A percentile compares a stretch with the other conserved stretches of the same genome.
phyloP scores from a whole-genome alignment of 2,113 vertebrate genomes.

The Paralichthys olivaceus region DNA sequence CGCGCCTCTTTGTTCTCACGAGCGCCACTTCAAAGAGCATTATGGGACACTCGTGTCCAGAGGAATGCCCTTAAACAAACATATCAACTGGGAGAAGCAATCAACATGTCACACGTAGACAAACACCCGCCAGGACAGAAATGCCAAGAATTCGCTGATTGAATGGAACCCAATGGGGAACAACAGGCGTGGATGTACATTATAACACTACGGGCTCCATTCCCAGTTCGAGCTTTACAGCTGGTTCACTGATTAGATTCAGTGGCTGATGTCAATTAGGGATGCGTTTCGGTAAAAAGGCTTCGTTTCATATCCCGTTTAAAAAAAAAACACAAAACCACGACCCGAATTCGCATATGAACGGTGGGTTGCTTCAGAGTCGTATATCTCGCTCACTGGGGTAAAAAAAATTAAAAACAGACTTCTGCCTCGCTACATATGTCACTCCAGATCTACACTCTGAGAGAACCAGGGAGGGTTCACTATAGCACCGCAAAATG shows the following conservation, averaged over 20 bases:
- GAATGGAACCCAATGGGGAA: conserved; percentile 45
- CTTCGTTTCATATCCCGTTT: conserved; percentile 38
- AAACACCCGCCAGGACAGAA: conserved; percentile 52
- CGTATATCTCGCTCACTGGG: conserved; percentile 22
- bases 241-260: conserved; percentile 56
- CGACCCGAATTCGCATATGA: conserved; percentile 51
- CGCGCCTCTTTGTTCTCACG: conserved; percentile 1
- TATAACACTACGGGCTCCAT: conserved; percentile 43
- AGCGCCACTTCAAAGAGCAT: conserved; percentile 40
- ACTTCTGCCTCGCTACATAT: conserved; percentile 51
- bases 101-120: conserved; percentile 63
- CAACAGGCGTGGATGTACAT: conserved; percentile 43
- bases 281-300: conserved; percentile 57
- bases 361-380: conserved; percentile 38
- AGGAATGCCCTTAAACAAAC: conserved; percentile 65
- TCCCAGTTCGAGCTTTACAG: conserved; percentile 52
- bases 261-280: conserved; percentile 66
- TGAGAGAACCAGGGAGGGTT: conserved; percentile 8
- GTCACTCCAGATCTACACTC: conserved; percentile 43
- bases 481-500: conserved; percentile 2
- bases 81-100: conserved; percentile 45
- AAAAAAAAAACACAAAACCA: neutral
- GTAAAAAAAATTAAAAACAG: conserved; percentile 52
- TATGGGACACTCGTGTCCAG: conserved; percentile 42
- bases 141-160: conserved; percentile 63